A percentile compares a stretch with the other conserved stretches of the same genome.
phyloP scores from a whole-genome alignment of 37 sponge, comb jelly and placozoan species.

The Cladorhizidae sp. region DNA sequence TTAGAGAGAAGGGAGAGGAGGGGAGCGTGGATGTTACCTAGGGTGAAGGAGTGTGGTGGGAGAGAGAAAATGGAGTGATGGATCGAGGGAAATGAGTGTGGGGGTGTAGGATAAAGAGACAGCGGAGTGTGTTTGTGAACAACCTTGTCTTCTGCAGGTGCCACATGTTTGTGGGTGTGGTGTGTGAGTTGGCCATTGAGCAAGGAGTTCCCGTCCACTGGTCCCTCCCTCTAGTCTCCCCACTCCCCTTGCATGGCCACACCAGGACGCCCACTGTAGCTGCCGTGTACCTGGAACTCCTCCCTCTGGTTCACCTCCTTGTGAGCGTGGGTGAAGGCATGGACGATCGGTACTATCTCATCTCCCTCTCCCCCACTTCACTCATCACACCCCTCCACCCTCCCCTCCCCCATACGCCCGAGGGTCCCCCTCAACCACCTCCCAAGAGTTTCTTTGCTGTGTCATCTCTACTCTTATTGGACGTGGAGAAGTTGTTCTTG shows the following conservation, averaged over 20 bases:
- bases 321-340: conserved; percentile 19
- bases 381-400: not conserved
- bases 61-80: too few species aligned
- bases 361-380: conserved; percentile 11
- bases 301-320: conserved; percentile 25
- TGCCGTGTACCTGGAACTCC: conserved; percentile 30
- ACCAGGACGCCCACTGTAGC: not conserved
- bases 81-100: too few species aligned
- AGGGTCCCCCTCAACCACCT: not conserved
- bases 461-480: conserved; percentile 12
- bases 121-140: too few species aligned
- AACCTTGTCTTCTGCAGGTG: conserved; percentile 40
- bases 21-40: too few species aligned
- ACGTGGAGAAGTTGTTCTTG: not conserved
- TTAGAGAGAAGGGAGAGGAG: too few species aligned
- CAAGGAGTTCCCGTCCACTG: conserved; percentile 12
- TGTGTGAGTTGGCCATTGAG: conserved; percentile 32
- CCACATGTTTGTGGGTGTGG: conserved; percentile 33
- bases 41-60: too few species aligned
- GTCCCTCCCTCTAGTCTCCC: conserved; percentile 48
- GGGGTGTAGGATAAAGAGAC: too few species aligned
- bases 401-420: not conserved
- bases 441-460: conserved; percentile 7
- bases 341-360: conserved; percentile 31
- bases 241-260: conserved; percentile 23